Percentiles rank a stretch among this genome's conserved stretches.
These are phyloP conservation scores for Scophthalmus maximus DNA, from an alignment of 2,113 vertebrate species.

Conservation along the genomic window DNA sequence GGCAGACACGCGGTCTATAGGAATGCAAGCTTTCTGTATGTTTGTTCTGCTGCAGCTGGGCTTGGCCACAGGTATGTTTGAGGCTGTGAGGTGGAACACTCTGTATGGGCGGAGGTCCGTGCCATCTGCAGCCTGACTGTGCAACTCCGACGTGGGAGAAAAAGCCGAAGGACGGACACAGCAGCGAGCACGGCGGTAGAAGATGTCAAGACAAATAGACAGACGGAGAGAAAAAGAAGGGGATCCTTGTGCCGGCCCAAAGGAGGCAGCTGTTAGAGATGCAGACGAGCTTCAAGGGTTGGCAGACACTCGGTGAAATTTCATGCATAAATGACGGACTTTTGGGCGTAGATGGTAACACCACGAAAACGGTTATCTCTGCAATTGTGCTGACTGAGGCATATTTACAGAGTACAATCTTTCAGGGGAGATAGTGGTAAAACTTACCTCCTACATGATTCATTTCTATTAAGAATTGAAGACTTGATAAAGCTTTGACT, in stretches of 20 bases:
- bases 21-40: constrained; percentile 60
- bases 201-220: constrained; percentile 63
- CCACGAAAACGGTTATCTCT: constrained; percentile 23
- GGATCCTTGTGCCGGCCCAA: constrained; percentile 33
- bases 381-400: neutral
- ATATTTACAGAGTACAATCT: no score
- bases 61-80: constrained; percentile 62
- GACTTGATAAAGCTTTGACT: no score
- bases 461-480: no score
- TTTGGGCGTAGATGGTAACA: constrained; percentile 20
- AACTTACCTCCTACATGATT: no score
- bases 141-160: constrained; percentile 40
- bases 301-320: constrained; percentile 11
- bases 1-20: constrained; percentile 36
- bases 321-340: constrained; percentile 11
- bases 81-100: constrained; percentile 58
- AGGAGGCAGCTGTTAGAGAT: constrained; percentile 35
- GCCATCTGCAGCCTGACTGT: constrained; percentile 42
- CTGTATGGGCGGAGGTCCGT: constrained; percentile 59
- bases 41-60: constrained; percentile 65
- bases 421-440: no score
- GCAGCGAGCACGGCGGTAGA: constrained; percentile 28
- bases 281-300: constrained; percentile 13
- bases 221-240: constrained; percentile 28
- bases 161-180: constrained; percentile 25